Base-by-base conservation (phyloP, 1,140 invertebrate species). In the Calosoma granatense region DNA sequence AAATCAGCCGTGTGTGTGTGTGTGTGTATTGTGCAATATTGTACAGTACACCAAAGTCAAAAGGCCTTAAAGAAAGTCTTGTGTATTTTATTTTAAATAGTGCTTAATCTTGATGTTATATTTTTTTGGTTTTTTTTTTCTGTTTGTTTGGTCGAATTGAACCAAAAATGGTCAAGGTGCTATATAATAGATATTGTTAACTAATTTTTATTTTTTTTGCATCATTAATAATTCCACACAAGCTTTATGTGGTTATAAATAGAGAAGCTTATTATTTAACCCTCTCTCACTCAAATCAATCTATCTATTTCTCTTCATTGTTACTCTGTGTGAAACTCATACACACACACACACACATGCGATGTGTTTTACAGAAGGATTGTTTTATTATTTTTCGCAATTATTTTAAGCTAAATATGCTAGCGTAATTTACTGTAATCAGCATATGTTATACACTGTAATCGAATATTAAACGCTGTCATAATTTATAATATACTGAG, bases 401-500 rank as follows among this genome's bases (percentile, higher is more conserved):
- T 47, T 12, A 12, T 47, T 47, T 47, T 12, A 47, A 17, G 9
- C 17, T 12, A 47, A 47, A 11, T 47, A 47, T 47, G 41, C 41
- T 47, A 47, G 6, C 41, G 17, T 47, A 47, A n/a, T n/a, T n/a
- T 11, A 11, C 15, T 11, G 6, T 6, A 12, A 12, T 17, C 41
- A 47, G 41, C 41, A n/a, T n/a, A 36, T 36, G 26, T 36, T 36
- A 47, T 47, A 47, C 9, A 47, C 3, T 47, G 41, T 47, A 47
- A 12, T 47, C 15, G 41, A 36, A 47, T 47, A 47, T 47, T 47
- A 47, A 47, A 47, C 6, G 41, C 41, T 47, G 41, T 47, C 9
- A 47, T 47, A 47, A 47, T 47, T 47, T 47, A 47, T 47, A 47
- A 47, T n/a, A n/a, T n/a, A n/a, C n/a, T n/a, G n/a, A n/a, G n/a